Conservation (phyloP, 1,140 invertebrate species). For the Planococcus citri region DNA sequence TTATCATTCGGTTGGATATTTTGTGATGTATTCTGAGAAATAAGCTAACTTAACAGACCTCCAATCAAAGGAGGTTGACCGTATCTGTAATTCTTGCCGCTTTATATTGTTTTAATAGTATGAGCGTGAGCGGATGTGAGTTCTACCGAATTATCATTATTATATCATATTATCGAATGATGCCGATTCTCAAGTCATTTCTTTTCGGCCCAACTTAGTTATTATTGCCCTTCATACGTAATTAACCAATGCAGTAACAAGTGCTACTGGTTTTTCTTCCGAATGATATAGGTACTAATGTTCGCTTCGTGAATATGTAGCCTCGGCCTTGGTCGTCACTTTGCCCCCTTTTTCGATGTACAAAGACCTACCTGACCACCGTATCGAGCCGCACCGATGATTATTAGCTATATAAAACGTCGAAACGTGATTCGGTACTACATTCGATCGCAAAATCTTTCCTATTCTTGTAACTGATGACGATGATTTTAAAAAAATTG, state of each 20-base stretch:
- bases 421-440: too few species aligned
- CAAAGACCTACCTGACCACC: too few species aligned
- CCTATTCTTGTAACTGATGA: too few species aligned
- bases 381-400: too few species aligned
- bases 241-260: constrained; percentile 3
- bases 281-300: not conserved
- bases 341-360: too few species aligned
- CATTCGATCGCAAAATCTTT: too few species aligned
- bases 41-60: not conserved
- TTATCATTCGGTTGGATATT: not conserved
- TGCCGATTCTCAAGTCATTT: constrained; percentile 6
- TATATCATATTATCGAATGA: constrained; percentile 4
- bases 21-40: not conserved
- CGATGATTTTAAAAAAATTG: too few species aligned
- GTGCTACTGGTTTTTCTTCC: not conserved
- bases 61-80: not conserved
- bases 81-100: not conserved
- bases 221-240: constrained; percentile 2
- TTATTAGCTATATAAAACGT: too few species aligned
- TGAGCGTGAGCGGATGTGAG: constrained; percentile 1
- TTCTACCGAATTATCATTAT: not conserved
- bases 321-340: not conserved
- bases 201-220: not conserved
- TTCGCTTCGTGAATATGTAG: not conserved
- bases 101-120: constrained; percentile 4